Conservation (phyloP, 2,888 invertebrate genomes). For the Sussaba pulchella region DNA sequence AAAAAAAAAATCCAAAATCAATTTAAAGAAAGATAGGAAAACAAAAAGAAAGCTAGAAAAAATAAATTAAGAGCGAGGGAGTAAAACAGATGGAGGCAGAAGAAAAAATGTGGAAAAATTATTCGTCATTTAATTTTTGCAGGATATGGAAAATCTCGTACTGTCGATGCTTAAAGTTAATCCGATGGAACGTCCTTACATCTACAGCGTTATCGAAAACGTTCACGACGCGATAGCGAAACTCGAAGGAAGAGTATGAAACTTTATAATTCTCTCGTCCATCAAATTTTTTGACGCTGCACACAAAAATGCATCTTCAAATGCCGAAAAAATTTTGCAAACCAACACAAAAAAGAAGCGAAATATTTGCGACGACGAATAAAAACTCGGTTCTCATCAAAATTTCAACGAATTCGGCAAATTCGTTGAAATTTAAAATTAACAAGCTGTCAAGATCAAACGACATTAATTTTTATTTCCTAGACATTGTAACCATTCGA, state of each 20-base stretch:
- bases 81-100: too few relatives aligned
- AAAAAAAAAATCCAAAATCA: background rate
- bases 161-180: slow-evolving; percentile 90
- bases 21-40: too few relatives aligned
- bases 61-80: too few relatives aligned
- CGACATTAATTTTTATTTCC: background rate
- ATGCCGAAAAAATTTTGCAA: too few relatives aligned
- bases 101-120: too few relatives aligned
- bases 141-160: slow-evolving; percentile 90
- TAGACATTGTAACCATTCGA: too few relatives aligned
- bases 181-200: slow-evolving; percentile 91
- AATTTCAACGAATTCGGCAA: background rate
- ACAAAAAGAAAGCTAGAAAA: too few relatives aligned
- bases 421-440: background rate
- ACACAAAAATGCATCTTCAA: too few relatives aligned
- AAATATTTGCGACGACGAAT: background rate
- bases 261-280: too few relatives aligned
- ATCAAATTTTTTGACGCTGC: too few relatives aligned
- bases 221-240: slow-evolving; percentile 86
- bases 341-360: too few relatives aligned
- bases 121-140: slow-evolving; percentile 81
- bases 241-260: slow-evolving; percentile 86
- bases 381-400: background rate
- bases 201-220: slow-evolving; percentile 89
- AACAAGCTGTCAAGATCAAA: background rate